A percentile compares a stretch with the other conserved stretches of the same genome.
Evolutionary conservation across 1,140 invertebrate genomes (phyloP).

Genomic region (Microplitis demolitor): DNA sequence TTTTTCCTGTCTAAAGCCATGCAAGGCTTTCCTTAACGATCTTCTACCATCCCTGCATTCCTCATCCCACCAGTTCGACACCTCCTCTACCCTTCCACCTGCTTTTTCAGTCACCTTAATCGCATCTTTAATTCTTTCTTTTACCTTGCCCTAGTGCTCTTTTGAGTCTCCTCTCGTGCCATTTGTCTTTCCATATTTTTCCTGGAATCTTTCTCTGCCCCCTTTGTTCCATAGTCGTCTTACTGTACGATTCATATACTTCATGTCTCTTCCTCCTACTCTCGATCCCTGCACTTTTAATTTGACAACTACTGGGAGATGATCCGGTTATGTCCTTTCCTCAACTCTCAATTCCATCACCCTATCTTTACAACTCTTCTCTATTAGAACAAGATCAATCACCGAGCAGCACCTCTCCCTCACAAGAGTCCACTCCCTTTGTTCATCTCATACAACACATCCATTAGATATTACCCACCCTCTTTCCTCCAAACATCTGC

Average conservation of each 20-base stretch:
- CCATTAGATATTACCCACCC: neutral
- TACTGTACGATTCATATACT: neutral
- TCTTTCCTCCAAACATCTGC: neutral
- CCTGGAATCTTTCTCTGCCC: neutral
- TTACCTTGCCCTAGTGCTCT: neutral
- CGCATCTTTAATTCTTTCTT: neutral
- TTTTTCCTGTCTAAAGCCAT: neutral
- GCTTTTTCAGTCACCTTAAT: neutral
- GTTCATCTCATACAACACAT: neutral
- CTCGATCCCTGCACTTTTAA: neutral
- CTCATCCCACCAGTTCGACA: conserved; percentile 3
- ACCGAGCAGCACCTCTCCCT: neutral
- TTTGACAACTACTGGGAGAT: neutral
- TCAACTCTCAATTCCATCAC: neutral
- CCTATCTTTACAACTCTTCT: neutral
- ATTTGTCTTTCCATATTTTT: neutral
- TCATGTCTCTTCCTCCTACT: neutral
- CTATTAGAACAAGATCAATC: neutral
- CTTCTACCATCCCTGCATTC: neutral
- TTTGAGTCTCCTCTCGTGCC: neutral
- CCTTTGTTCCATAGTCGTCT: neutral
- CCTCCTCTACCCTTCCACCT: neutral
- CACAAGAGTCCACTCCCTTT: neutral
- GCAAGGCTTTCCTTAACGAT: neutral
- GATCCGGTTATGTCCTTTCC: neutral